A percentile compares a stretch with the other conserved stretches of the same genome.
Conservation (phyloP, 2,113 vertebrate species). For the Grus americana region DNA sequence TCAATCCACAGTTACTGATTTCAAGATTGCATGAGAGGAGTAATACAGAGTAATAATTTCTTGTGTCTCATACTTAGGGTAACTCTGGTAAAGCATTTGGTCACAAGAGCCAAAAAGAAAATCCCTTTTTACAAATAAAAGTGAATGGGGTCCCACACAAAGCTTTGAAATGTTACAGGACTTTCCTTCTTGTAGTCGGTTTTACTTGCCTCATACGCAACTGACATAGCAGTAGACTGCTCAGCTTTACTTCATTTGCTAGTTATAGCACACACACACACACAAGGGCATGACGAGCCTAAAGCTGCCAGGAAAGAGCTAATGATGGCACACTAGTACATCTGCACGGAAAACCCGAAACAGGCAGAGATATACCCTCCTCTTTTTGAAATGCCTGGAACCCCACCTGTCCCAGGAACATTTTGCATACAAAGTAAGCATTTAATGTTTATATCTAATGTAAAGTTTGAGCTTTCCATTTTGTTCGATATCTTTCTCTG, state of each 20-base stretch:
- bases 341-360: background rate
- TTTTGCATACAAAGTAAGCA: background rate
- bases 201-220: background rate
- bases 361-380: background rate
- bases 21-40: background rate
- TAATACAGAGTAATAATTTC: background rate
- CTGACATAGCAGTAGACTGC: background rate
- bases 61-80: background rate
- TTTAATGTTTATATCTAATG: background rate
- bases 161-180: background rate
- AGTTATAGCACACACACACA: background rate
- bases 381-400: background rate
- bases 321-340: background rate
- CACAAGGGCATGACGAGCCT: background rate
- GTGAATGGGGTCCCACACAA: background rate
- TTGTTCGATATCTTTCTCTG: background rate
- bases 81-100: background rate
- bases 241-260: background rate
- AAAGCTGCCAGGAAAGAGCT: background rate
- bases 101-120: background rate
- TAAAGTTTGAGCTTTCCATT: background rate
- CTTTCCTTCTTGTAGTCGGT: background rate
- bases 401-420: background rate
- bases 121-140: background rate
- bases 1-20: background rate